Base-by-base conservation (phyloP, 92 coral and sea anemone genomes). In the Paramuricea clavata region DNA sequence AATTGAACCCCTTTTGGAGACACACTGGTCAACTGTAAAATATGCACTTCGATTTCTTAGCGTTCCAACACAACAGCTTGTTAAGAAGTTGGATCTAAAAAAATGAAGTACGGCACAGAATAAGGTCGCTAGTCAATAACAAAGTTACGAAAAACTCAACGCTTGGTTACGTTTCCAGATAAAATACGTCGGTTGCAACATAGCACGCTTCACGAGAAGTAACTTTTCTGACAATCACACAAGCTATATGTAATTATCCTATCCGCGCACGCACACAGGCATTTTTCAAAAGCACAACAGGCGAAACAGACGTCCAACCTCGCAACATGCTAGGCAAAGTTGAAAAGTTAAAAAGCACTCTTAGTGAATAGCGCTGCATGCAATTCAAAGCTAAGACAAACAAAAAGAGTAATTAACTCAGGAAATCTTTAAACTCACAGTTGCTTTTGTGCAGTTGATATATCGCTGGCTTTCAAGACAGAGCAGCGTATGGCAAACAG, bases 211-310 rank as follows among this genome's bases (percentile, higher is more conserved):
- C 19, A 65, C 13, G 5, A 6, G 17, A 16, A 6, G 21, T 28
- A 65, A 31, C 36, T 13, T 7, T 65, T 11, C 17, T 31, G 36
- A 65, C 5, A 65, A 28, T 11, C 41, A 65, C 17, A 16, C 41
- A 31, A 25, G 34, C 12, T 28, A 13, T 33, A 65, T 31, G 72
- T 12, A 33, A 65, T 27, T 31, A 31, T 2, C 9, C 36, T 27
- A 7, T 28, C 39, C 39, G 39, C 1, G 2, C 31, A 13, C 11
- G 41, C 39, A 65, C 21, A 65, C 12, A 33, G 8, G 28, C 72
- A 65, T 8, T 65, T 28, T 30, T 65, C 39, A 65, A 65, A 26
- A 31, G 72, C 35, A 65, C 72, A 65, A 12, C n/a, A 31, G 72
- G 72, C 5, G 35, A 16, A 65, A 15, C 19, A 1, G 72, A 31